Base-by-base conservation (phyloP, 2,888 invertebrate species). In the Thymelicus lineola region DNA sequence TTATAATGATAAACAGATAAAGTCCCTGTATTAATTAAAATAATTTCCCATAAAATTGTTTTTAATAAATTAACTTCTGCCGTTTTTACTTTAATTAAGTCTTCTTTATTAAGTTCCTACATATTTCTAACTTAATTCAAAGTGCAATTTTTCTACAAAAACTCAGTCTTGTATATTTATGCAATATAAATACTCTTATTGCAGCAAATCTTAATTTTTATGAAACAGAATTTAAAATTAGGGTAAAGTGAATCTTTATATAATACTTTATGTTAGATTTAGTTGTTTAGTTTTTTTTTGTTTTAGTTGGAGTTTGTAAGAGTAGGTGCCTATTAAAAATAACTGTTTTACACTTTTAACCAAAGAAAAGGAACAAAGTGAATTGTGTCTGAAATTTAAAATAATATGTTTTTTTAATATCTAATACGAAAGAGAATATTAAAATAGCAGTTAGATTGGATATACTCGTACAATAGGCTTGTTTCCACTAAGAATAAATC, bases 191-290 rank as follows among this genome's bases (percentile, higher is more conserved):
- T 36, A 48, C 36, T 20, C 46, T 28, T 50, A 15, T 55, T 55
- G 53, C 42, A 53, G 7, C 42, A 17, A 28, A 7, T 55, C 55
- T 53, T 55, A 46, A 48, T 57, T 35, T 48, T 66, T 35, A 17
- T 36, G 57, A 58, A 66, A 59, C 46, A 15, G 58, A 58, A 57
- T 66, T 58, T 59, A 58, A 46, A 48, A 66, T 66, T 12, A 45
- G n/a, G 42, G 4, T 64, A 42, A 55, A 55, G 20, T 38, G 55
- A 55, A 42, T 20, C 57, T 35, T 64, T 17, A n/a, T n/a, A n/a
- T n/a, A 14, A 14, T n/a, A 57, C 28, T 28, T 28, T 28, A 28
- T 28, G 28, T 3, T 28, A 28, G 28, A 28, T 28, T 28, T 28
- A 28, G 28, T 28, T 28, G 28, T 3, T 28, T 28, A 28, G 28